These are phyloP conservation scores for Blomia tropicalis DNA, from an alignment of 2,888 invertebrate genomes.

Conservation along the genomic window DNA sequence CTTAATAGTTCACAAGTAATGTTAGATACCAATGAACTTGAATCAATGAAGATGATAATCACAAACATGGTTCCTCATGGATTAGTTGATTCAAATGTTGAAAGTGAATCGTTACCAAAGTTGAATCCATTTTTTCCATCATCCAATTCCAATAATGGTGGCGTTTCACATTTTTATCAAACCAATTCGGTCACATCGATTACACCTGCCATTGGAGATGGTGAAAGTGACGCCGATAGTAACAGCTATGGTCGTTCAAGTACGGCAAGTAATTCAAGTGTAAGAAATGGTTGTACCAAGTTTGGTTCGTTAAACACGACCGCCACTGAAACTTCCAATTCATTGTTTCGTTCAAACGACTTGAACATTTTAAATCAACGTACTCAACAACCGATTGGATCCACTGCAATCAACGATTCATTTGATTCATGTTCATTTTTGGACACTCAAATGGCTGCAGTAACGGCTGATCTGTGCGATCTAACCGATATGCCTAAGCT, in stretches of 20 bases:
- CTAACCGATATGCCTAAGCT: background rate
- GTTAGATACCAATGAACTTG: too few species aligned
- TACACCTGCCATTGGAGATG: background rate
- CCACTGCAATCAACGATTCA: background rate
- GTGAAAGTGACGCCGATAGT: background rate
- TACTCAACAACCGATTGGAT: background rate
- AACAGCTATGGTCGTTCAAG: constrained; percentile 7
- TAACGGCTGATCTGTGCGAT: background rate
- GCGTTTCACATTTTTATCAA: background rate
- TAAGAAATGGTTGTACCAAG: background rate
- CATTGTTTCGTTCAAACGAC: background rate
- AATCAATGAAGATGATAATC: too few species aligned
- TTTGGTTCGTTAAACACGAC: background rate
- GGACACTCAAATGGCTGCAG: background rate
- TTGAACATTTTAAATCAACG: background rate
- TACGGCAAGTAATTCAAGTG: constrained; percentile 2
- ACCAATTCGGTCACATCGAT: background rate
- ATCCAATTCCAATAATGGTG: too few species aligned
- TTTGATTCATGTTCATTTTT: background rate
- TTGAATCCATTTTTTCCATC: background rate
- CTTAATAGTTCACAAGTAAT: background rate
- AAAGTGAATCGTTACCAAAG: background rate
- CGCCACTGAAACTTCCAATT: background rate
- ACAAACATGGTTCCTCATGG: background rate
- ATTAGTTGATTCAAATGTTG: background rate